phyloP scores from a whole-genome alignment of 1,140 invertebrate genomes.

The Saccostrea echinata region DNA sequence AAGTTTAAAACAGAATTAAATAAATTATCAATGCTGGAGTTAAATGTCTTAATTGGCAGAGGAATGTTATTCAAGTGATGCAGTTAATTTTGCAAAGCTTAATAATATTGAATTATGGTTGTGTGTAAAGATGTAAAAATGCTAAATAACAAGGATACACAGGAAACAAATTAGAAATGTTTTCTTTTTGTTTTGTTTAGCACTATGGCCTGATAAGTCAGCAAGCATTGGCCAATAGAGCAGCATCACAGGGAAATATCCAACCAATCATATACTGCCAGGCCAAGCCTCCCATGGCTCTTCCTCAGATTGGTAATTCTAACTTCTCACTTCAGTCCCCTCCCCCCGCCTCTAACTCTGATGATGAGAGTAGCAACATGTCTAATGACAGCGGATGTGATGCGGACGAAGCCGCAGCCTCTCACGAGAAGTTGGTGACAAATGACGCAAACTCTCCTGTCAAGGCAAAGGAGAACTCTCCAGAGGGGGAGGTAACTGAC shows the following conservation, averaged over 20 bases:
- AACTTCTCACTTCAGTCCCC: background rate
- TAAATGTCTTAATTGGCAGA: no score
- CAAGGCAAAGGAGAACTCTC: conserved; percentile 19
- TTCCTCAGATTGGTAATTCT: background rate
- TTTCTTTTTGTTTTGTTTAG: conserved; percentile 29
- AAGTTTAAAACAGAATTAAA: no score
- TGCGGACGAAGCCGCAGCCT: conserved; percentile 10
- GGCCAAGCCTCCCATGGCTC: conserved; percentile 30
- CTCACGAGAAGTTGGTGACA: no score
- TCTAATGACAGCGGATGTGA: conserved; percentile 59
- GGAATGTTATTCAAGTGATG: no score
- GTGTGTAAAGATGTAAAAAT: background rate
- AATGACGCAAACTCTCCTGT: background rate
- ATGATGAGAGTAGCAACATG: conserved; percentile 55
- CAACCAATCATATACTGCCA: conserved; percentile 55
- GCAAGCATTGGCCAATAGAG: conserved; percentile 37
- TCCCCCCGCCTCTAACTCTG: conserved; percentile 25
- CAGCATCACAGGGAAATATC: conserved; percentile 48
- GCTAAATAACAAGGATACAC: no score
- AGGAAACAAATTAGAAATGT: no score
- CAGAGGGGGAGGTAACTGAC: background rate
- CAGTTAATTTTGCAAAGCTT: background rate
- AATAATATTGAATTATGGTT: background rate
- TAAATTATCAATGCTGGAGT: no score
- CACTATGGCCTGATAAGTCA: conserved; percentile 54